A percentile compares a stretch with the other conserved stretches of the same genome.
These are phyloP conservation scores for Larimichthys crocea DNA, from an alignment of 2,113 vertebrate species.

Conservation along the genomic window DNA sequence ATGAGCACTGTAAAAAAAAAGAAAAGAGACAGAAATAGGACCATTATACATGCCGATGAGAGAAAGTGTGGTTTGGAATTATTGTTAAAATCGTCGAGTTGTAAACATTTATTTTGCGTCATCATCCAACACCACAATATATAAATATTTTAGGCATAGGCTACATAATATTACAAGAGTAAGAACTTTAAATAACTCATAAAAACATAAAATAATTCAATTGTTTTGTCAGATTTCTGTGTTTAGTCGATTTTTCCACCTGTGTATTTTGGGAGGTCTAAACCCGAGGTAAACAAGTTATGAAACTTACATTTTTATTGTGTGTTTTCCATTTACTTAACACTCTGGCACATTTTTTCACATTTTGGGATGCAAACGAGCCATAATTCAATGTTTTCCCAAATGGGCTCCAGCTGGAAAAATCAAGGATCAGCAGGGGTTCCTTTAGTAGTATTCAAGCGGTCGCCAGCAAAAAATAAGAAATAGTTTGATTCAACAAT, in stretches of 20 bases:
- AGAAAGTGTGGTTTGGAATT: constrained; percentile 12
- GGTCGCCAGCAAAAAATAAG: background rate
- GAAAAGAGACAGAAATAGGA: constrained; percentile 28
- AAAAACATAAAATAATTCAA: background rate
- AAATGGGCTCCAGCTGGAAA: constrained; percentile 3
- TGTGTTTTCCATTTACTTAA: background rate
- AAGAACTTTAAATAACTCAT: background rate
- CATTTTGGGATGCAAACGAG: constrained; percentile 20
- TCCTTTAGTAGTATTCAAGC: background rate
- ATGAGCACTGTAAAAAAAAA: constrained; percentile 70
- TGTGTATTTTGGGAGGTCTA: background rate
- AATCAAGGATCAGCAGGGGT: constrained; percentile 8
- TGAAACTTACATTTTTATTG: background rate
- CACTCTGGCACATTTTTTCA: background rate
- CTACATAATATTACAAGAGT: background rate
- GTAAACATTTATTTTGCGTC: background rate
- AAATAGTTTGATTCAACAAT: constrained; percentile 10
- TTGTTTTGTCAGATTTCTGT: background rate
- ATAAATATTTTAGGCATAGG: no score
- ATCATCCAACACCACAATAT: background rate
- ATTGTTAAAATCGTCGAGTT: constrained; percentile 24
- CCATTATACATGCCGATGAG: constrained; percentile 41
- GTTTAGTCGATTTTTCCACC: background rate
- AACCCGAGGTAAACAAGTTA: background rate
- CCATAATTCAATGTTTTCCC: constrained; percentile 1